Base-by-base conservation (phyloP, 2,888 invertebrate genomes). In the Periphyllus acericola region DNA sequence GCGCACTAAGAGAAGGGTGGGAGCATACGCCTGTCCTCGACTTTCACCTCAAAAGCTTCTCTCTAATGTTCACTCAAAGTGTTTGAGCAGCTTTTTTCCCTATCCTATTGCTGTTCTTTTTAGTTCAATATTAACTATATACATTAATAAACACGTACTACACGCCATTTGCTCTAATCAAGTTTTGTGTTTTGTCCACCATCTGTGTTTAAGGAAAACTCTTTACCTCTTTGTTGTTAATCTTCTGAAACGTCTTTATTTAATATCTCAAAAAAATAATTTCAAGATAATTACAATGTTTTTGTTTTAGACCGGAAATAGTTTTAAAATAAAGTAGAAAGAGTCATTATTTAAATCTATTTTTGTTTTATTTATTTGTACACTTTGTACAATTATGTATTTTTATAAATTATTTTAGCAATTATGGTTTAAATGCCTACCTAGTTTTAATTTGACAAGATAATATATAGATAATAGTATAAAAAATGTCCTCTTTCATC, bases 121-220 rank as follows among this genome's bases (percentile, higher is more conserved):
- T 68, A 60, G 80, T 79, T 81, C 46, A 74, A 74, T 87, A 81
- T 87, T 74, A 81, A 66, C 29, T 55, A 36, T 36, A 55, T 80
- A 80, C 34, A 80, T 74, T 72, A 87, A 74, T 87, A 87, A 86
- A 86, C 86, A 72, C 32, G 46, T 72, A 84, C 75, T 66, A 29
- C 29, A 83, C 36, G 36, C 21, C 83, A 83, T 36, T 52, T 75
- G 14, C 8, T 29, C 14, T 83, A 83, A 83, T 83, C 83, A 83
- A 55, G n/a, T 74, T 83, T 60, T n/a, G 29, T 55, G 40, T 74
- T 40, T 83, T 29, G 29, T 83, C 40, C 21, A 29, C 29, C 14
- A 21, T 60, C 74, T 76, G 68, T 46, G 32, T 66, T 32, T 75
- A 25, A 83, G 46, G 25, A 29, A 36, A n/a, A 72, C n/a, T 40